These are phyloP conservation scores for Zaprionus taronus DNA, from an alignment of 1,140 invertebrate species.

Conservation along the genomic window DNA sequence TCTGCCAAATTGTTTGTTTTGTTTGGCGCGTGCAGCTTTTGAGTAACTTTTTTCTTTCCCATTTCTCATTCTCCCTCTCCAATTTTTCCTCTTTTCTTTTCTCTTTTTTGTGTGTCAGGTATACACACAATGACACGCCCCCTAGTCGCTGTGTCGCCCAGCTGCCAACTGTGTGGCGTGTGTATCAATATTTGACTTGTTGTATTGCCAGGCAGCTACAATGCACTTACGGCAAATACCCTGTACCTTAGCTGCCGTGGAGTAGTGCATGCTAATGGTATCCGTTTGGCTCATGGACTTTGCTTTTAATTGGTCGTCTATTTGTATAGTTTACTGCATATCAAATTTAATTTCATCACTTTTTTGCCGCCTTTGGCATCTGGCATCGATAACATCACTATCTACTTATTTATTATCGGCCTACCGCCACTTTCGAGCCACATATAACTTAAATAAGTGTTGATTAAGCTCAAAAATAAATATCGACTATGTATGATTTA, in stretches of 20 bases:
- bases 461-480: neutral
- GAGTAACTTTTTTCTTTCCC: constrained; percentile 54
- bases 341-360: neutral
- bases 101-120: constrained; percentile 42
- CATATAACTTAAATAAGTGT: neutral
- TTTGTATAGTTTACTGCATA: neutral
- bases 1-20: constrained; percentile 77
- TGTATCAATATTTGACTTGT: constrained; percentile 77
- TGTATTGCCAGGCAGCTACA: constrained; percentile 58
- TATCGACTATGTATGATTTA: too few relatives aligned
- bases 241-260: neutral
- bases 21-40: constrained; percentile 73
- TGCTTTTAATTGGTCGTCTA: neutral
- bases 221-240: constrained; percentile 17
- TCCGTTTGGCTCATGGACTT: neutral
- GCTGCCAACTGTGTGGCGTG: neutral
- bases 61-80: constrained; percentile 2
- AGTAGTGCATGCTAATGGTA: neutral
- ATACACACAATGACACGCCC: constrained; percentile 37
- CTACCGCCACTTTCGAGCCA: neutral
- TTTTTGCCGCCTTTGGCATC: neutral
- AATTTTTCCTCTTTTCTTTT: constrained; percentile 18
- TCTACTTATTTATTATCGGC: neutral
- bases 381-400: neutral
- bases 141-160: constrained; percentile 24